Evolutionary conservation across 2,113 vertebrate species (phyloP), one percentile per base, ranked within the genome.

Genomic region (Chloroceryle aenea): DNA sequence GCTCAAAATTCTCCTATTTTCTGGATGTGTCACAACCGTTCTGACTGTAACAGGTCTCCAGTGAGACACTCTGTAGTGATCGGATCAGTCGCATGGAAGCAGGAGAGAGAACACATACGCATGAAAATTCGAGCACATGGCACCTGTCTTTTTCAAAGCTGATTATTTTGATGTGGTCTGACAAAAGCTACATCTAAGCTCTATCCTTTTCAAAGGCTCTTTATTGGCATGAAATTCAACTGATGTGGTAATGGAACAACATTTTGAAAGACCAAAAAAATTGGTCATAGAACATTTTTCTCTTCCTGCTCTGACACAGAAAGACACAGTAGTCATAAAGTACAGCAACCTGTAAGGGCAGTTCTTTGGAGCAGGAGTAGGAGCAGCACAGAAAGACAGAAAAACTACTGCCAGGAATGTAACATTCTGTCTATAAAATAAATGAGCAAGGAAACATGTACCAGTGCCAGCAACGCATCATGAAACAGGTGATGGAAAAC

Each of bases 131-230:
- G 1, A 86, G 91, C 90, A 89, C 86, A 87, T 43, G 80, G 59
- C 25, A 88, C 53, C 85, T 68, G 79, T 80, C 85, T 86, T 53
- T 53, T 64, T 64, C 82, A 83, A 38, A 75, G 64, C 34, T 58
- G 32, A 63, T 92, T 88, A 88, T 86, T 86, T 47, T 95, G 76
- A 95, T 84, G 52, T 0, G 3, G 21, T 32, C 64, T 95, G 93
- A 94, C 79, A 97, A 79, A 68, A 95, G 64, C 30, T 43, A 68
- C 47, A 40, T 42, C 3, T 5, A 36, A 90, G 47, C 59, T 30
- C 14, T 15, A 74, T 15, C 59, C 47, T 71, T 84, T 74, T 80
- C 92, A 90, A 80, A 88, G 77, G 34, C 50, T 85, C 55, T 67
- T 56, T 50, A 38, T 17, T 82, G 42, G 45, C 0, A 0, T 66